These are phyloP conservation scores for Saturnia pavonia DNA, from an alignment of 2,888 invertebrate genomes.

Conservation along the genomic window DNA sequence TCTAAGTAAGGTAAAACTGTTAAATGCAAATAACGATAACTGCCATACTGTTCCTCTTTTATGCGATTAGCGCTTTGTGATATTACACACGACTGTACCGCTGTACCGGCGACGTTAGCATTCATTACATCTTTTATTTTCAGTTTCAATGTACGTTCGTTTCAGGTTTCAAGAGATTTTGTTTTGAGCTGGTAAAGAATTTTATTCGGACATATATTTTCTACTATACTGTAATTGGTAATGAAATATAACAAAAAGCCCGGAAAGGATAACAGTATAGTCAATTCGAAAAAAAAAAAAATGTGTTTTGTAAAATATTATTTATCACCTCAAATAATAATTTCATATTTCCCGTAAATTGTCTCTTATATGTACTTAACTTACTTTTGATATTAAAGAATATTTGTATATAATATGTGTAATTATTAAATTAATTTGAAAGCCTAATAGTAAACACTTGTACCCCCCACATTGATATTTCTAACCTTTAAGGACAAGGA, in stretches of 20 bases:
- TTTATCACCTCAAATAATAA: too few species aligned
- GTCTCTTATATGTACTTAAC: too few species aligned
- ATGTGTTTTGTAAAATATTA: neutral
- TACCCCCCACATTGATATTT: too few species aligned
- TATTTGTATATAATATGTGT: too few species aligned
- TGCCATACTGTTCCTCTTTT: constrained; percentile 9
- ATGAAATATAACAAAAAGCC: constrained; percentile 1
- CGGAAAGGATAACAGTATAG: too few species aligned
- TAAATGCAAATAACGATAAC: neutral
- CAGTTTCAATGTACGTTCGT: constrained; percentile 30
- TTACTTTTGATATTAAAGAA: too few species aligned
- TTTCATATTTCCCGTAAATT: too few species aligned
- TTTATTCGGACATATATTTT: constrained; percentile 34
- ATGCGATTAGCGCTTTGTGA: constrained; percentile 44
- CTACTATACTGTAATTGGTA: constrained; percentile 1
- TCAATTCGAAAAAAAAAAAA: too few species aligned
- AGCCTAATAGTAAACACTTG: too few species aligned
- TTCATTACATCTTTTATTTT: constrained; percentile 35
- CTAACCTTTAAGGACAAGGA: too few species aligned
- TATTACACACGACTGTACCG: constrained; percentile 43
- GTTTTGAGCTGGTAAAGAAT: constrained; percentile 35
- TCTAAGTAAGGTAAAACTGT: too few species aligned
- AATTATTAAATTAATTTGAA: too few species aligned
- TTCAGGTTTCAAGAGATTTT: constrained; percentile 42
- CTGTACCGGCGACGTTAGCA: constrained; percentile 32